Conservation (phyloP, 92 coral and sea anemone genomes). For the Zoanthus gigantus region DNA sequence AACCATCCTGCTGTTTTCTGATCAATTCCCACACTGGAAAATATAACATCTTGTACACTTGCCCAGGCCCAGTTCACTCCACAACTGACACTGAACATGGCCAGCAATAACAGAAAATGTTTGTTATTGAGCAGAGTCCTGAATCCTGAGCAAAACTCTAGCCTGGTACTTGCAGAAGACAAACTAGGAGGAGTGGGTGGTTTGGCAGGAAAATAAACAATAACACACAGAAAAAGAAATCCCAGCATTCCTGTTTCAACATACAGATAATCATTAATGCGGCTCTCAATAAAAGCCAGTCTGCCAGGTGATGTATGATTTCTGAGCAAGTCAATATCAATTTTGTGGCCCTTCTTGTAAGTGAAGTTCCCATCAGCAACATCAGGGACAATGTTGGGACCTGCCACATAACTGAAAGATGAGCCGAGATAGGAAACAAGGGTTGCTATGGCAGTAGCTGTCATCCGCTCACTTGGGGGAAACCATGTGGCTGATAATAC, state of each 20-base stretch:
- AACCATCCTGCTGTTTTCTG: slow-evolving; percentile 99
- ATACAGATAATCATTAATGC: slow-evolving; percentile 87
- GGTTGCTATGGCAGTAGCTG: slow-evolving; percentile 95
- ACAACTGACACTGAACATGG: slow-evolving; percentile 84
- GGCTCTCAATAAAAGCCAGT: slow-evolving; percentile 68
- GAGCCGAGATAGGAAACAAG: slow-evolving; percentile 91
- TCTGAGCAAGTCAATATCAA: slow-evolving; percentile 74
- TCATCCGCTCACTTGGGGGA: slow-evolving; percentile 95
- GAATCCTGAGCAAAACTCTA: slow-evolving; percentile 86
- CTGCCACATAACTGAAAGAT: slow-evolving; percentile 83
- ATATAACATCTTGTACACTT: slow-evolving; percentile 92
- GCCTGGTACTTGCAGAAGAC: slow-evolving; percentile 86
- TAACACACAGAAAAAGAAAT: slow-evolving; percentile 73
- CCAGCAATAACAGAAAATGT: slow-evolving; percentile 75
- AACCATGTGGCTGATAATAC: slow-evolving; percentile 99
- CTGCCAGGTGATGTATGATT: slow-evolving; percentile 72
- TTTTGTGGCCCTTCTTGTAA: slow-evolving; percentile 73
- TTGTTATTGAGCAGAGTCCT: slow-evolving; percentile 79
- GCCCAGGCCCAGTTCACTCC: slow-evolving; percentile 99
- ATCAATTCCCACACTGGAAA: slow-evolving; percentile 89
- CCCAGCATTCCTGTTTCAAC: slow-evolving; percentile 82
- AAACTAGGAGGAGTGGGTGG: slow-evolving; percentile 95
- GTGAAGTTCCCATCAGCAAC: slow-evolving; percentile 82
- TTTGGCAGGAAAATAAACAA: slow-evolving; percentile 91
- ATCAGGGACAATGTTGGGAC: slow-evolving; percentile 93